A percentile compares a stretch with the other conserved stretches of the same genome.
phyloP scores from a whole-genome alignment of 2,888 invertebrate genomes.

The Troides oblongomaculatus region DNA sequence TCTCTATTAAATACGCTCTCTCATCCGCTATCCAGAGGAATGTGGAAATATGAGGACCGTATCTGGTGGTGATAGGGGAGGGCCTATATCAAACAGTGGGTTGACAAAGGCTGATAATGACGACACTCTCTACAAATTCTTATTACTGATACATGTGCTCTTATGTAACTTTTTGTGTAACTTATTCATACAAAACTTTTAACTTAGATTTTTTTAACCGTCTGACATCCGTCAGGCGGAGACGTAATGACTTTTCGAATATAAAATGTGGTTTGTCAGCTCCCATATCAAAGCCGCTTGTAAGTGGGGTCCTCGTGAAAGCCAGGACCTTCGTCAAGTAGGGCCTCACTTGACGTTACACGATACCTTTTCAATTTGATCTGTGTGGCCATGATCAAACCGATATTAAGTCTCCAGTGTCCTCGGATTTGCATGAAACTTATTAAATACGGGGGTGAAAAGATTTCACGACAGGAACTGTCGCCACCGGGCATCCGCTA shows the following conservation, averaged over 20 bases:
- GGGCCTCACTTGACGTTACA: slow-evolving; percentile 60
- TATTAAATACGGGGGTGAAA: slow-evolving; percentile 64
- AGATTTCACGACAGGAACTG: slow-evolving; percentile 35
- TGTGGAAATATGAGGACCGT: too few species aligned
- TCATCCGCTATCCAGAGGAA: too few species aligned
- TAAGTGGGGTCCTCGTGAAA: slow-evolving; percentile 60
- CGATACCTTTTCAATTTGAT: slow-evolving; percentile 69
- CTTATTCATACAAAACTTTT: too few species aligned
- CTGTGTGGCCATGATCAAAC: slow-evolving; percentile 56
- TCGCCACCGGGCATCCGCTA: slow-evolving; percentile 40
- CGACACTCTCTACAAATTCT: too few species aligned
- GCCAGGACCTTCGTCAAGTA: slow-evolving; percentile 70
- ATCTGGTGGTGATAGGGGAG: too few species aligned
- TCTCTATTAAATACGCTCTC: too few species aligned
- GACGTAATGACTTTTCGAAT: slow-evolving; percentile 54
- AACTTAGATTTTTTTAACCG: slow-evolving; percentile 14
- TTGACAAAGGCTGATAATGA: too few species aligned
- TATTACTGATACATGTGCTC: too few species aligned
- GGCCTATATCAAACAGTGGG: too few species aligned
- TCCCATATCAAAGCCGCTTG: slow-evolving; percentile 55
- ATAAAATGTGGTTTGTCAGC: slow-evolving; percentile 59
- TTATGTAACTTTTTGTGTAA: too few species aligned
- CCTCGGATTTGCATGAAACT: slow-evolving; percentile 72
- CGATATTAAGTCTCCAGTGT: slow-evolving; percentile 65
- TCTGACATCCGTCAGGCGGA: slow-evolving; percentile 31